Percentiles rank a stretch among this genome's conserved stretches.
These are phyloP conservation scores for Drosophila longiperda DNA, from an alignment of 2,888 invertebrate species.

Conservation along the genomic window DNA sequence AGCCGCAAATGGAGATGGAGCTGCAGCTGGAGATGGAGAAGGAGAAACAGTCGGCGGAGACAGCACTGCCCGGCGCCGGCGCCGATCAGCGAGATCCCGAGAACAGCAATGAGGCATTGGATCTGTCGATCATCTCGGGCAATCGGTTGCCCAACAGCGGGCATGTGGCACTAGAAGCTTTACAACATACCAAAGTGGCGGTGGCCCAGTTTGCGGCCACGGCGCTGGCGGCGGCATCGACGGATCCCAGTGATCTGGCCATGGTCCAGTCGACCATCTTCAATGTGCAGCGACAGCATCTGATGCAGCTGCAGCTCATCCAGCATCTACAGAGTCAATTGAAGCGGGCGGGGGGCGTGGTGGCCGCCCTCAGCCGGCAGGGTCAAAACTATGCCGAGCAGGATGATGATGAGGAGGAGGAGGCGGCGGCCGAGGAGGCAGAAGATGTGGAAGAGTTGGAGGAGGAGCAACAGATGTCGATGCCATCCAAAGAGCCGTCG, in stretches of 20 bases:
- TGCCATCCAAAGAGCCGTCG: conserved; percentile 24
- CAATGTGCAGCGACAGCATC: conserved; percentile 97
- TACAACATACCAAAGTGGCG: conserved; percentile 92
- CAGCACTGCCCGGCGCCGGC: conserved; percentile 5
- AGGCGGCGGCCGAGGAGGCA: conserved; percentile 11
- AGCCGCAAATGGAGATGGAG: conserved; percentile 20
- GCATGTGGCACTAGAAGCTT: conserved; percentile 95
- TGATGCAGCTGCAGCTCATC: conserved; percentile 96
- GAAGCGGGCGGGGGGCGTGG: conserved; percentile 75
- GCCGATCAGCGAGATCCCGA: conserved; percentile 38
- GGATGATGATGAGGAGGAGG: conserved; percentile 22
- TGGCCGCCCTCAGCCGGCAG: conserved; percentile 54
- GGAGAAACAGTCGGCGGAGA: conserved; percentile 32
- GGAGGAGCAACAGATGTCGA: conserved; percentile 10
- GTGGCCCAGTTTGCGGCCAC: conserved; percentile 97
- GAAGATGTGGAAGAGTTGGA: conserved; percentile 19
- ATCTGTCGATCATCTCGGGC: conserved; percentile 81
- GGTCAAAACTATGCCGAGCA: conserved; percentile 20
- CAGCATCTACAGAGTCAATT: conserved; percentile 97
- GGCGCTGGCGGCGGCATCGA: conserved; percentile 87
- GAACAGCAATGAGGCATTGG: conserved; percentile 82
- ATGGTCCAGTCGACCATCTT: conserved; percentile 96
- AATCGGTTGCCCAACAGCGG: conserved; percentile 84
- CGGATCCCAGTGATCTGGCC: conserved; percentile 89
- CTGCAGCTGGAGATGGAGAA: conserved; percentile 18